These are phyloP conservation scores for Rhaphigaster nebulosa DNA, from an alignment of 2,888 invertebrate genomes.

Conservation along the genomic window DNA sequence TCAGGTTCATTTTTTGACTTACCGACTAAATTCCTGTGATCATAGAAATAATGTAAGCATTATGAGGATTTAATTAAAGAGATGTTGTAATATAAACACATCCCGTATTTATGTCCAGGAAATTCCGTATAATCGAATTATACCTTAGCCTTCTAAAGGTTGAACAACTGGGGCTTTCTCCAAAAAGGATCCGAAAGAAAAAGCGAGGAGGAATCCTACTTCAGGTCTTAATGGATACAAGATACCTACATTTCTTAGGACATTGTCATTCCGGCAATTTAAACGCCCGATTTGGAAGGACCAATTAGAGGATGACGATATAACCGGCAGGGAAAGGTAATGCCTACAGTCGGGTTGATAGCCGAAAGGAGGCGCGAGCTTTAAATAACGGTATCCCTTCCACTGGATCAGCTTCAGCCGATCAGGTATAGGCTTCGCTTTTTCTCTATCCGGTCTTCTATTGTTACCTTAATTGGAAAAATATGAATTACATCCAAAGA, in stretches of 20 bases:
- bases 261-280: slow-evolving; percentile 12
- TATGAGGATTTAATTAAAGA: no score
- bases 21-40: no score
- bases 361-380: not conserved
- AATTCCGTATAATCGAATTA: not conserved
- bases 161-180: not conserved
- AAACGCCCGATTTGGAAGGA: not conserved
- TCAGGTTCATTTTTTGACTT: no score
- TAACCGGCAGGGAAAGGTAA: not conserved
- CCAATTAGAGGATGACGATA: not conserved
- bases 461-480: not conserved
- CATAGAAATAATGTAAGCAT: no score
- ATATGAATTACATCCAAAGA: no score
- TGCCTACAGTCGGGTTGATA: not conserved
- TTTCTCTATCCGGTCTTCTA: not conserved
- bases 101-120: no score
- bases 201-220: not conserved
- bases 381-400: not conserved
- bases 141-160: not conserved
- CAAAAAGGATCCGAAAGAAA: not conserved
- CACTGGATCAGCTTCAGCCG: not conserved
- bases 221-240: not conserved
- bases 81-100: no score
- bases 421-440: not conserved
- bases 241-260: not conserved